These are phyloP conservation scores for Oxyscelio sp. DNA, from an alignment of 2,888 invertebrate species.

Conservation along the genomic window DNA sequence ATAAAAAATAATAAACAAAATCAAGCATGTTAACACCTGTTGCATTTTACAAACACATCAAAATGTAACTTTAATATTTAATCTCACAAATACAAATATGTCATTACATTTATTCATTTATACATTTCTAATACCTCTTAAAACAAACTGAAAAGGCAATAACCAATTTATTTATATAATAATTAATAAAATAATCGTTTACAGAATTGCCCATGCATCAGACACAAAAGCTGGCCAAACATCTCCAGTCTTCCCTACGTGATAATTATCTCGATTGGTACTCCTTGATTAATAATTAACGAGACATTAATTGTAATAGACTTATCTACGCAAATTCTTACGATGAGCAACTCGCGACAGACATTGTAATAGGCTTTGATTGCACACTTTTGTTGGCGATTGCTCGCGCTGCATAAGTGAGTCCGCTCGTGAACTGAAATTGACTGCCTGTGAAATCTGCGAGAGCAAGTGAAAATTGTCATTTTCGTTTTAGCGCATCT, in stretches of 20 bases:
- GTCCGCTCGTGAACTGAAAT: neutral
- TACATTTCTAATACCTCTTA: no score
- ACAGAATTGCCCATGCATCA: no score
- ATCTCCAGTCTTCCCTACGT: neutral
- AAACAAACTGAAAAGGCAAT: no score
- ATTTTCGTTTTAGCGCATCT: constrained; percentile 6
- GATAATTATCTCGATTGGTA: neutral
- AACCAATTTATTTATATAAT: no score
- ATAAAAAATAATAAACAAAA: no score
- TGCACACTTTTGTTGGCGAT: neutral
- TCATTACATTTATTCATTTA: no score
- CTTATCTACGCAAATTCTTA: neutral
- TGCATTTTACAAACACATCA: no score
- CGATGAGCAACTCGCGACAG: neutral
- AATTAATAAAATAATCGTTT: no score
- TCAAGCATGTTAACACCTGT: no score
- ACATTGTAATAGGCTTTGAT: neutral
- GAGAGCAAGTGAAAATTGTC: constrained; percentile 11
- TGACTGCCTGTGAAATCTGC: constrained; percentile 8
- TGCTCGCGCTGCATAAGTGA: constrained; percentile 5
- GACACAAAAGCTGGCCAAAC: no score
- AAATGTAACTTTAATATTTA: no score
- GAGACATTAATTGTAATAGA: neutral
- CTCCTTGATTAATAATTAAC: neutral
- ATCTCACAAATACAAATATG: no score